Conservation (phyloP, 1,140 invertebrate genomes). For the Drosophila erecta region DNA sequence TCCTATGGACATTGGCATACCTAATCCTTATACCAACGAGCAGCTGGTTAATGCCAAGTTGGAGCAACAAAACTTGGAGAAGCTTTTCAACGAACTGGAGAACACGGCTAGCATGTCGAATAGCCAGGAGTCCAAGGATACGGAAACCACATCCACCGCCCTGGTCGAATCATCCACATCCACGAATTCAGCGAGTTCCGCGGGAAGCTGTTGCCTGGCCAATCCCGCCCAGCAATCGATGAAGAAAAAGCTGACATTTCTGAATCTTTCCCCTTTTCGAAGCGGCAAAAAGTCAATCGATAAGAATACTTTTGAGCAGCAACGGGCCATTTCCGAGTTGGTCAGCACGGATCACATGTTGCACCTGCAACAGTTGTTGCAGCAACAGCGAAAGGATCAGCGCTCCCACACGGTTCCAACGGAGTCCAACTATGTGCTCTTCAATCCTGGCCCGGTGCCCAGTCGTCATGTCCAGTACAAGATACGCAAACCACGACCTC, state of each 20-base stretch:
- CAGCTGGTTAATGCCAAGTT: constrained; percentile 75
- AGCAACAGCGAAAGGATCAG: constrained; percentile 58
- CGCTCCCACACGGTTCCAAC: constrained; percentile 76
- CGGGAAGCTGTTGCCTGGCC: constrained; percentile 47
- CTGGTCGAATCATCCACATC: constrained; percentile 78
- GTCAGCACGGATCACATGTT: constrained; percentile 77
- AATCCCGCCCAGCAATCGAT: constrained; percentile 53
- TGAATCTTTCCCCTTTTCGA: constrained; percentile 78
- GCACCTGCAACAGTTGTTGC: constrained; percentile 70
- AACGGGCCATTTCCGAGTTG: constrained; percentile 67
- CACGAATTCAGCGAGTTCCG: constrained; percentile 66
- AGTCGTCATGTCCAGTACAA: constrained; percentile 84
- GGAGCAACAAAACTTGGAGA: constrained; percentile 65
- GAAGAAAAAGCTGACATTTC: constrained; percentile 75
- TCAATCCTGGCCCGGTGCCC: constrained; percentile 81
- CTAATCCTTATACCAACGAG: constrained; percentile 78
- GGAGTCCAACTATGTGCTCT: constrained; percentile 82
- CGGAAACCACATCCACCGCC: constrained; percentile 78
- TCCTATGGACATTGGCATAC: constrained; percentile 75
- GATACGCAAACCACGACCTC: constrained; percentile 73
- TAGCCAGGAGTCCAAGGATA: constrained; percentile 81
- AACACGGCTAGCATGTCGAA: constrained; percentile 71
- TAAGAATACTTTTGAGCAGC: constrained; percentile 33
- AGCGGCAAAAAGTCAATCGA: constrained; percentile 39
- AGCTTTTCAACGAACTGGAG: constrained; percentile 52